phyloP scores from a whole-genome alignment of 2,888 invertebrate genomes.

The Pseudeuparius sepicola region DNA sequence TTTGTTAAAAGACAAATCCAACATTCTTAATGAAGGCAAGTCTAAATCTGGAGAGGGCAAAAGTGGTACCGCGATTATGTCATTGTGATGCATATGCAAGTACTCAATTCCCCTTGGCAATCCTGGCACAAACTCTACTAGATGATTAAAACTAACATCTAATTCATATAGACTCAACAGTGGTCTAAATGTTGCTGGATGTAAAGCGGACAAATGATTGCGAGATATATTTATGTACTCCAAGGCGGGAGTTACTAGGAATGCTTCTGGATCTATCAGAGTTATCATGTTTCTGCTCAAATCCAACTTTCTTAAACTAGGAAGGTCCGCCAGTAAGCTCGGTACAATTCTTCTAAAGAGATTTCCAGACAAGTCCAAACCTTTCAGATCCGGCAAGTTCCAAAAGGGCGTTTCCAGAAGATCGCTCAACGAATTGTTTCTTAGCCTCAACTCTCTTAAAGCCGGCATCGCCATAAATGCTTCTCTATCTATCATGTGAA shows the following conservation, averaged over 20 bases:
- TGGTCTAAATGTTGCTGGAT: slow-evolving; percentile 67
- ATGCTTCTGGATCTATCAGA: slow-evolving; percentile 62
- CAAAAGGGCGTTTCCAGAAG: slow-evolving; percentile 66
- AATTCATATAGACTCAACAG: slow-evolving; percentile 67
- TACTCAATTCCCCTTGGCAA: slow-evolving; percentile 69
- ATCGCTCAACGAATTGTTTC: slow-evolving; percentile 73
- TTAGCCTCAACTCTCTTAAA: slow-evolving; percentile 67
- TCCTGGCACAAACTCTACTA: slow-evolving; percentile 68
- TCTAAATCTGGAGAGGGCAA: slow-evolving; percentile 58
- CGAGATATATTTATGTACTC: slow-evolving; percentile 73
- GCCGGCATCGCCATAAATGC: slow-evolving; percentile 78
- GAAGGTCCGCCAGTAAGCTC: slow-evolving; percentile 61
- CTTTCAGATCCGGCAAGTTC: slow-evolving; percentile 77
- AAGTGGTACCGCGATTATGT: slow-evolving; percentile 55
- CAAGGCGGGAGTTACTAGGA: slow-evolving; percentile 58
- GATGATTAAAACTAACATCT: slow-evolving; percentile 62
- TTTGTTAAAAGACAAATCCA: slow-evolving; percentile 67
- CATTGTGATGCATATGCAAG: slow-evolving; percentile 59
- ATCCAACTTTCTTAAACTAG: slow-evolving; percentile 65
- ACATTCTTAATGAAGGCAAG: slow-evolving; percentile 59
- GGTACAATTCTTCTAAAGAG: slow-evolving; percentile 62
- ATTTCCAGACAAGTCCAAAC: slow-evolving; percentile 70
- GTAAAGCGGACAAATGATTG: slow-evolving; percentile 60
- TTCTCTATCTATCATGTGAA: slow-evolving; percentile 65
- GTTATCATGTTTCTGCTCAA: slow-evolving; percentile 63